These are phyloP conservation scores for Felis chaus DNA, from an alignment of 2,113 vertebrate genomes.

Conservation along the genomic window DNA sequence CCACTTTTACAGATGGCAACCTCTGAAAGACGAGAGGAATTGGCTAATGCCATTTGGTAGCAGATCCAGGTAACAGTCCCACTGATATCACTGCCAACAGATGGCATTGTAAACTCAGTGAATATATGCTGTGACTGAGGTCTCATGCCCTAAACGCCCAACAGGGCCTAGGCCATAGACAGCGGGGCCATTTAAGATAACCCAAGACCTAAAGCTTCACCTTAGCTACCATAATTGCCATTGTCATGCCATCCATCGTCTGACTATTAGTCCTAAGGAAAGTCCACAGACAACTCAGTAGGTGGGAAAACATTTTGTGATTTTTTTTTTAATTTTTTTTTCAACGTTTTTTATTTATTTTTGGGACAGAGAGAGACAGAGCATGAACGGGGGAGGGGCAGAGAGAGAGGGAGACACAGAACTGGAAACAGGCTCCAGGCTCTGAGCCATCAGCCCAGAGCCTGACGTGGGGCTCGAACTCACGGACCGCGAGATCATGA, in stretches of 20 bases:
- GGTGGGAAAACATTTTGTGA: neutral
- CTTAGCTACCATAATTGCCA: neutral
- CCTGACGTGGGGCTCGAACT: too few relatives aligned
- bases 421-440: too few relatives aligned
- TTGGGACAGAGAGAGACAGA: too few relatives aligned
- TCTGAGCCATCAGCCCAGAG: too few relatives aligned
- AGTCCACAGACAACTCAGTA: neutral
- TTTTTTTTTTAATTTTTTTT: constrained; percentile 30
- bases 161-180: neutral
- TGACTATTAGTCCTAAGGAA: neutral
- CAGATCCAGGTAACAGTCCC: neutral
- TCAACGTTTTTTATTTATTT: too few relatives aligned
- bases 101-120: neutral
- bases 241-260: neutral
- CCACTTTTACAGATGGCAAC: neutral
- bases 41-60: neutral
- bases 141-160: neutral
- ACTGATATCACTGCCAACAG: neutral
- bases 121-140: neutral
- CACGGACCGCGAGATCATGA: too few relatives aligned
- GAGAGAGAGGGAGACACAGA: too few relatives aligned
- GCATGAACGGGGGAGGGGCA: too few relatives aligned
- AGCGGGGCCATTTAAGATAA: neutral
- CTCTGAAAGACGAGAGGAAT: neutral
- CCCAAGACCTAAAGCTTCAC: neutral